These are phyloP conservation scores for Limnephilus lunatus DNA, from an alignment of 2,888 invertebrate genomes.

Conservation along the genomic window DNA sequence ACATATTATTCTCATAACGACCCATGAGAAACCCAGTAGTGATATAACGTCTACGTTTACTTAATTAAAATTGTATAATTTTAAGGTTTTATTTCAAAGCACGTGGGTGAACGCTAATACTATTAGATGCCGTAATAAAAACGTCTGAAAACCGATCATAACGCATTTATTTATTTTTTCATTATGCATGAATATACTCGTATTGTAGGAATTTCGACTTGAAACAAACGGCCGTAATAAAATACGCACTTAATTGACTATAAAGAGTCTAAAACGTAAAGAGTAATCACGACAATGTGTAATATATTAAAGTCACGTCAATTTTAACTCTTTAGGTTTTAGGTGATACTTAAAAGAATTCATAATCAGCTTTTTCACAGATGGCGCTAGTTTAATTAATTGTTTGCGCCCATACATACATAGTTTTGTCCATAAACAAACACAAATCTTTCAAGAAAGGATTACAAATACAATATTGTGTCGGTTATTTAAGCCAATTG, in stretches of 20 bases:
- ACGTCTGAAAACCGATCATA: background rate
- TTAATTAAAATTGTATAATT: background rate
- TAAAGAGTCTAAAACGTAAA: background rate
- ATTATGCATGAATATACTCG: background rate
- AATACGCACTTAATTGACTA: background rate
- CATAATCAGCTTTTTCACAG: too few species aligned
- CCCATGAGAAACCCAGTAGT: slow-evolving; percentile 42
- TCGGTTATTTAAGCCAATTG: too few species aligned
- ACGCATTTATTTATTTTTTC: background rate
- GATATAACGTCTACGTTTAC: slow-evolving; percentile 10
- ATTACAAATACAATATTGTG: too few species aligned
- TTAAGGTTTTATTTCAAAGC: background rate
- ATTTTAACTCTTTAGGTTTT: background rate
- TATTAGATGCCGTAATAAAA: background rate
- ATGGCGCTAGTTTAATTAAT: too few species aligned
- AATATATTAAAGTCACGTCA: background rate
- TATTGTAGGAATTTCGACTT: background rate
- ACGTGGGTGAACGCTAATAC: background rate
- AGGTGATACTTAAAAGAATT: too few species aligned
- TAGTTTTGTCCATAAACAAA: too few species aligned
- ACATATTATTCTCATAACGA: background rate
- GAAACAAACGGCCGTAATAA: background rate
- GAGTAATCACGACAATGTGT: background rate
- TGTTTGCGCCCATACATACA: too few species aligned
- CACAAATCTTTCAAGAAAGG: too few species aligned